Evolutionary conservation across 2,888 invertebrate genomes (phyloP).

Genomic region (Odontocerum albicorne): DNA sequence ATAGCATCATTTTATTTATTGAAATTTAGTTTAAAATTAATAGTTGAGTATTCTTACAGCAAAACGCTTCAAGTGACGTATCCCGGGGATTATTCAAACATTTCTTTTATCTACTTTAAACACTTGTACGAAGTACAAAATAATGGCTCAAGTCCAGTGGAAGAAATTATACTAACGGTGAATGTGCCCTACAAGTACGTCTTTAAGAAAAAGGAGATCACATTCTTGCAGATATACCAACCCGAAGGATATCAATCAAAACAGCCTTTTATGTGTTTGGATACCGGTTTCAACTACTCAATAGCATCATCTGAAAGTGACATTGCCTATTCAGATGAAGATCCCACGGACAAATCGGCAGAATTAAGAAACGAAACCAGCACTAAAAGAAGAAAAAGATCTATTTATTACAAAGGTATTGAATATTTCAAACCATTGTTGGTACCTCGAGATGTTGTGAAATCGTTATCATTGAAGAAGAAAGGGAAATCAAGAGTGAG

Average conservation of each 20-base stretch:
- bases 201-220: conserved; percentile 4
- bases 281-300: conserved; percentile 34
- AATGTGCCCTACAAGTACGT: conserved; percentile 41
- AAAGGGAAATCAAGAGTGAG: background rate
- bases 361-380: background rate
- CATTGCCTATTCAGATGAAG: background rate
- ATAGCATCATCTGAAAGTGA: conserved; percentile 5
- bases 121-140: conserved; percentile 43
- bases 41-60: conserved; percentile 40
- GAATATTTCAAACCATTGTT: conserved; percentile 18
- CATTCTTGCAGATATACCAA: conserved; percentile 17
- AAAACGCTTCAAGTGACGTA: conserved; percentile 45
- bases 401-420: conserved; percentile 1
- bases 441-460: background rate
- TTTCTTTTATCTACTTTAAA: conserved; percentile 41
- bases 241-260: conserved; percentile 37
- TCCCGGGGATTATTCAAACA: no score
- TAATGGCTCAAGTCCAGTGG: conserved; percentile 46
- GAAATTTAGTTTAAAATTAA: background rate
- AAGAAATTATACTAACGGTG: conserved; percentile 42
- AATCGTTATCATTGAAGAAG: no score
- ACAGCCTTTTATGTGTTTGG: conserved; percentile 40
- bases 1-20: background rate
- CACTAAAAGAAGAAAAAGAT: conserved; percentile 3
- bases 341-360: background rate